phyloP scores from a whole-genome alignment of 2,888 invertebrate genomes.

The Coelinius sp. region DNA sequence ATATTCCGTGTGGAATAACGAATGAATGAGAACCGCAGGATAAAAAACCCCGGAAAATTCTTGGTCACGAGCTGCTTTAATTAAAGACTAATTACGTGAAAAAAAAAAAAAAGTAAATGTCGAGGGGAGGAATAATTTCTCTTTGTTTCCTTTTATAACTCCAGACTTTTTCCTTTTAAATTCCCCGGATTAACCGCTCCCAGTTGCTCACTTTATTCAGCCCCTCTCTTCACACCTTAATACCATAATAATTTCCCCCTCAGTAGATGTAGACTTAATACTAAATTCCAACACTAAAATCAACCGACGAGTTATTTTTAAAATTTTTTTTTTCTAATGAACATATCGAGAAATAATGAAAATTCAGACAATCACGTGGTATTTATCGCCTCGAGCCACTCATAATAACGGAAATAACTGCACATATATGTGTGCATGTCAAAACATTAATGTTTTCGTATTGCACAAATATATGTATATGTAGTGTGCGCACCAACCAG shows the following conservation, averaged over 20 bases:
- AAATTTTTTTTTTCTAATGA: neutral
- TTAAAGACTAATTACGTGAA: slow-evolving; percentile 67
- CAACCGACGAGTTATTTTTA: no score
- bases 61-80: slow-evolving; percentile 63
- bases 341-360: neutral
- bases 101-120: slow-evolving; percentile 54
- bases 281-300: no score
- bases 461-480: slow-evolving; percentile 40
- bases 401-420: neutral
- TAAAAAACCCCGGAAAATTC: slow-evolving; percentile 25
- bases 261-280: no score
- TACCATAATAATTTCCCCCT: neutral
- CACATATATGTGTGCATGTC: slow-evolving; percentile 17
- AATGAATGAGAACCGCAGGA: neutral
- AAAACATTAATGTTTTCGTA: slow-evolving; percentile 33
- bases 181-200: slow-evolving; percentile 2
- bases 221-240: neutral
- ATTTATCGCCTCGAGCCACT: slow-evolving; percentile 7
- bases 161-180: slow-evolving; percentile 25
- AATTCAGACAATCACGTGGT: no score
- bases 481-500: slow-evolving; percentile 42
- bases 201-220: neutral
- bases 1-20: neutral
- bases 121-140: slow-evolving; percentile 46
- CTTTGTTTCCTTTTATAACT: slow-evolving; percentile 35